Percentiles rank a stretch among this genome's conserved stretches.
Evolutionary conservation across 92 coral and sea anemone genomes (phyloP).

Genomic region (Ricordea florida): DNA sequence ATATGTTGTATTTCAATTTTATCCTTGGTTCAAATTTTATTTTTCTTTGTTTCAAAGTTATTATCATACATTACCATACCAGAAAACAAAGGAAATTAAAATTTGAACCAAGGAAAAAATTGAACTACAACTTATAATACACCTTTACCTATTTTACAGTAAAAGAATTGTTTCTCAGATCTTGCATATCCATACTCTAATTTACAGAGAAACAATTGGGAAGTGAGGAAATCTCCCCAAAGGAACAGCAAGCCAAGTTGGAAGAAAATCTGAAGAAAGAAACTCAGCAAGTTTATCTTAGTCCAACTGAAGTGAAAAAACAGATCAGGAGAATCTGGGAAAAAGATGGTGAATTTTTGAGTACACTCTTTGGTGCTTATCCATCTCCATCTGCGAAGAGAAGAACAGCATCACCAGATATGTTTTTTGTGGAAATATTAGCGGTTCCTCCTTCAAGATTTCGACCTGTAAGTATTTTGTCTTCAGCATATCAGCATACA

Average conservation of each 20-base stretch:
- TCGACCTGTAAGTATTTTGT: slow-evolving; percentile 93
- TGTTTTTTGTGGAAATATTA: slow-evolving; percentile 88
- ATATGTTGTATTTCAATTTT: too few relatives aligned
- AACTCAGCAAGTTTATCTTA: slow-evolving; percentile 66
- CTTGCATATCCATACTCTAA: too few relatives aligned
- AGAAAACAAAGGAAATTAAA: too few relatives aligned
- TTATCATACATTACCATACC: too few relatives aligned
- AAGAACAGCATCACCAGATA: slow-evolving; percentile 72
- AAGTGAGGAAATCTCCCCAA: neutral
- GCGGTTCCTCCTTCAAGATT: slow-evolving; percentile 98
- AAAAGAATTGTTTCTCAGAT: too few relatives aligned
- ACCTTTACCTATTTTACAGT: too few relatives aligned
- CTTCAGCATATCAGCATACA: too few relatives aligned
- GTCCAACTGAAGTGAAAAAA: slow-evolving; percentile 82
- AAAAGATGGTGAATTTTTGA: slow-evolving; percentile 72
- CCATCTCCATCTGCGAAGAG: slow-evolving; percentile 78
- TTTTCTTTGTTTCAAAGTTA: too few relatives aligned
- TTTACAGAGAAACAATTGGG: neutral
- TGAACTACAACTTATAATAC: too few relatives aligned
- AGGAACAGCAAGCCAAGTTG: neutral
- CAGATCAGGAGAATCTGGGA: slow-evolving; percentile 81
- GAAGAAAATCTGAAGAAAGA: slow-evolving; percentile 61
- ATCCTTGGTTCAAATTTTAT: too few relatives aligned
- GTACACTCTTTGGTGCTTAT: slow-evolving; percentile 81
- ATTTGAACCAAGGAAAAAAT: too few relatives aligned